phyloP scores from a whole-genome alignment of 2,113 vertebrate species.

The Melospiza melodia region DNA sequence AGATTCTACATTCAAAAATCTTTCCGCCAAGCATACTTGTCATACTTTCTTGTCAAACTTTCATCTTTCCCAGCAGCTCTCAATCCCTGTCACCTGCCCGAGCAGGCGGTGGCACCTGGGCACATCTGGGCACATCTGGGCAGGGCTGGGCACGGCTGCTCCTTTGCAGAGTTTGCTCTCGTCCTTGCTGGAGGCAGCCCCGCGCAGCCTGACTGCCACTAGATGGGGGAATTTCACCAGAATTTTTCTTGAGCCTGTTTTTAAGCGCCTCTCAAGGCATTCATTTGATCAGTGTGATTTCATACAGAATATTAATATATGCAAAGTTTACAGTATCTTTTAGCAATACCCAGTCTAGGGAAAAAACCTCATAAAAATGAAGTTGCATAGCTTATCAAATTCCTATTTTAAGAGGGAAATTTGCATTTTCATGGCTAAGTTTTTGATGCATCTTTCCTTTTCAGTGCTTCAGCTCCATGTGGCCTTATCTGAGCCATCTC shows the following conservation, averaged over 20 bases:
- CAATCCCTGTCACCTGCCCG: fast-evolving
- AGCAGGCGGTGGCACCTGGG: neutral
- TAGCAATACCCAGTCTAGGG: neutral
- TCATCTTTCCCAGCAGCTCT: too few species aligned
- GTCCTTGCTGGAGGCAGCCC: neutral
- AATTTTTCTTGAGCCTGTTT: neutral
- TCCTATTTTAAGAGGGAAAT: neutral
- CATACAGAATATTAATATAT: neutral
- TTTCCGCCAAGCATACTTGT: too few species aligned
- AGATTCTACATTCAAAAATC: too few species aligned
- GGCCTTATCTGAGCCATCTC: neutral
- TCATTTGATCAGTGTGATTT: neutral
- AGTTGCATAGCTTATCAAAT: conserved; percentile 27
- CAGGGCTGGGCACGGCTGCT: neutral
- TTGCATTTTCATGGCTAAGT: neutral
- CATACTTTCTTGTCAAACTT: too few species aligned
- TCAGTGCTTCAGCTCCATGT: neutral
- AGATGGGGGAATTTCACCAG: conserved; percentile 70
- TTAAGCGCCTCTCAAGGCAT: neutral
- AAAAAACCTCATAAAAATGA: neutral
- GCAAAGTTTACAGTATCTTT: conserved; percentile 19
- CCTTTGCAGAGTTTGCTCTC: fast-evolving
- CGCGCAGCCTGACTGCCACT: neutral
- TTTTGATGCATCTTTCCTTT: neutral
- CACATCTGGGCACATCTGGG: neutral